Evolutionary conservation across 2,888 invertebrate genomes (phyloP), one percentile per base, ranked within the genome.

Genomic region (Sarcophaga carnaria): DNA sequence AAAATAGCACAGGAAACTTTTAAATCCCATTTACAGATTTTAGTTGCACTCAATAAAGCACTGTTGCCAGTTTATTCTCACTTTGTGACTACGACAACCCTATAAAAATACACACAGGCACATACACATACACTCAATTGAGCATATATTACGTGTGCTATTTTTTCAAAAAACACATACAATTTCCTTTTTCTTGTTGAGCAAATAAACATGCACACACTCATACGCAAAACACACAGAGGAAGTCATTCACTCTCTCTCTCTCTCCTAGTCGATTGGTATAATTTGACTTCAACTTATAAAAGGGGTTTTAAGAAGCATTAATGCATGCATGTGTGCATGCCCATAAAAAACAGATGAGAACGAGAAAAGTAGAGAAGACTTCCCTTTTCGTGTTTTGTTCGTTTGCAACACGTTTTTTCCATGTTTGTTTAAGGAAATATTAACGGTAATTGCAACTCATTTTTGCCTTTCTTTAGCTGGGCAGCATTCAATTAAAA

Each of bases 111-210:
- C 10, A 37, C 8, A 37, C 27, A 22, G 22, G 8, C 8, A 37
- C 10, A 37, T 2, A 37, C 37, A 37, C 37, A 37, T 2, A 37
- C 37, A 37, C 8, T 10, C 37, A 54, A 54, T 54, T 12, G 4
- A 54, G 54, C 60, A 45, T 66, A 64, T 11, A 63, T 25, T 70
- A 14, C 69, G 77, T 25, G 69, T 83, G 72, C 5, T 63, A 54
- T 83, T 79, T 79, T 78, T 72, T 70, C 54, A 2, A 6, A 37
- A 37, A 37, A 37, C 6, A 37, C 37, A 37, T 6, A 80, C 78
- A 87, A 81, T 79, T 87, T 87, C 84, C 87, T 81, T 63, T 87
- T 81, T 14, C 84, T 66, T 66, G 64, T 86, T 62, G 78, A 81
- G 75, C 37, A 37, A 37, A 8, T 37, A 37, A 37, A 37, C 37